A percentile compares a stretch with the other conserved stretches of the same genome.
These are phyloP conservation scores for Drosophila obscura DNA, from an alignment of 1,140 invertebrate genomes.

Conservation along the genomic window DNA sequence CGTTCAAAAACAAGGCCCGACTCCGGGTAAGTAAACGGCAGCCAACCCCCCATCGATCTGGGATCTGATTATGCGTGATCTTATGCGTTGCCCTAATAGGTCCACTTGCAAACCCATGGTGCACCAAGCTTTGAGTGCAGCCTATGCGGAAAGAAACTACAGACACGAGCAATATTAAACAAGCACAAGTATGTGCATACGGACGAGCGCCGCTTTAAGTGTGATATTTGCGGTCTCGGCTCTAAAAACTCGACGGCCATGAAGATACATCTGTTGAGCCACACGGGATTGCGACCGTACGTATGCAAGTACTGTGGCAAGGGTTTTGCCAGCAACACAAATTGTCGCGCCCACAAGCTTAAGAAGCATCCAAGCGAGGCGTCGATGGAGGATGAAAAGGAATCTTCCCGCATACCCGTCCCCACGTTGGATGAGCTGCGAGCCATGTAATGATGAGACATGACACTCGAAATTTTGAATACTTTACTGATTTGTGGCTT, in stretches of 20 bases:
- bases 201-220: constrained; percentile 82
- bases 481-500: too few relatives aligned
- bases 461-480: not conserved
- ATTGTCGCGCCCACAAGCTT: constrained; percentile 84
- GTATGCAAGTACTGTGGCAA: constrained; percentile 84
- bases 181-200: constrained; percentile 85
- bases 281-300: constrained; percentile 84
- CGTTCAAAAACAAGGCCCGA: constrained; percentile 56
- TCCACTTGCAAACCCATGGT: constrained; percentile 80
- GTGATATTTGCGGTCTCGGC: constrained; percentile 72
- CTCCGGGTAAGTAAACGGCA: constrained; percentile 32
- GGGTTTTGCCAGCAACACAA: constrained; percentile 84
- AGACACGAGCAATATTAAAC: constrained; percentile 84
- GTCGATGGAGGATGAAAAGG: constrained; percentile 47
- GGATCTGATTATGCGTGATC: too few relatives aligned
- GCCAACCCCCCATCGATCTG: too few relatives aligned
- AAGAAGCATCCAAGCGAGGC: constrained; percentile 84
- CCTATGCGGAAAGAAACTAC: constrained; percentile 84
- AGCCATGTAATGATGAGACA: constrained; percentile 49
- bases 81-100: constrained; percentile 12
- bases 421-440: constrained; percentile 76
- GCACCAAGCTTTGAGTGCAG: constrained; percentile 83
- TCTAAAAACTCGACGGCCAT: constrained; percentile 82
- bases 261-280: constrained; percentile 83
- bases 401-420: constrained; percentile 60